Evolutionary conservation across 1,140 invertebrate genomes (phyloP), one percentile per base, ranked within the genome.

Genomic region (Camponotus vicinus): DNA sequence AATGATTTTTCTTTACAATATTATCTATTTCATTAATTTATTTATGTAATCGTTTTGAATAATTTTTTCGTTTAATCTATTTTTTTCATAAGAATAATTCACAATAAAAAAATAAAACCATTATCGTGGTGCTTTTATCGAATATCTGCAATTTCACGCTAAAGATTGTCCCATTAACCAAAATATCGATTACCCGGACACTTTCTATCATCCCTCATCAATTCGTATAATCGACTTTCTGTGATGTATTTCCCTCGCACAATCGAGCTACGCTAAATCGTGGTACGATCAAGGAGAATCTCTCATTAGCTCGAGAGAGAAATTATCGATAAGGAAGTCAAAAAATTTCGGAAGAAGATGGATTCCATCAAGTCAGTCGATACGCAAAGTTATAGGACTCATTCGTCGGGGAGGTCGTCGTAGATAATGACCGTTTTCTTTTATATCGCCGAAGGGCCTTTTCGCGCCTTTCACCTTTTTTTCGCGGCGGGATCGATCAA

Each of bases 401-500:
- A n/a, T 13, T n/a, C 27, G 11, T 9, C n/a, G 63, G 75, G 45
- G 40, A 80, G 61, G 77, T 88, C 59, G 71, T 61, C 76, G 80
- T 69, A 27, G 69, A 37, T 89, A 67, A 86, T 75, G 75, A 82
- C 66, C 73, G 88, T 71, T 79, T 80, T 67, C 57, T 86, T 80
- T 80, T 55, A 77, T 18, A 8, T 45, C 59, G 15, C 40, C 32
- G 37, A 21, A 15, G 63, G 61, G 45, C 71, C 61, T 61, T 76
- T 57, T n/a, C 42, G 55, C 32, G 66, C n/a, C 42, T 45, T 83
- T 61, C 52, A 9, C 34, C 21, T 80, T 76, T 55, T 61, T 75
- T 67, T 52, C 0, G 40, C 8, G 15, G 15, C 49, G 55, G 76
- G 80, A 91, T 91, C 87, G 87, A 91, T 90, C 85, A 83, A 85